phyloP scores from a whole-genome alignment of 2,797 vertebrate genomes.

The Microtus agrestis region DNA sequence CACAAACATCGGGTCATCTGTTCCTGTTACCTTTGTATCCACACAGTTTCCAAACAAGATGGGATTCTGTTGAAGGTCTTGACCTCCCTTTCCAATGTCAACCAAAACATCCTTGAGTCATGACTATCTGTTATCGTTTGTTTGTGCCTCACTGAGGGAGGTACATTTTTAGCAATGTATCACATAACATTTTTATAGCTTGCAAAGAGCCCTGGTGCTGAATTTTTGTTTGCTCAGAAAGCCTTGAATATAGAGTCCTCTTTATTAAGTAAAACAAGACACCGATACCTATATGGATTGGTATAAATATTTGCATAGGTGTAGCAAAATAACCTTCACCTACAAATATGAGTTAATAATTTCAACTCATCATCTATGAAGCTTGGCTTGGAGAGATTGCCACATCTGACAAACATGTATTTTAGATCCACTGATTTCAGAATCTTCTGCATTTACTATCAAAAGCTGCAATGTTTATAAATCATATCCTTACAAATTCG shows the following conservation, averaged over 20 bases:
- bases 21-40: background rate
- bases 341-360: background rate
- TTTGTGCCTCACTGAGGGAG: background rate
- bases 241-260: background rate
- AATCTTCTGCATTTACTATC: background rate
- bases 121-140: background rate
- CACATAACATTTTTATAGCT: background rate
- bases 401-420: background rate
- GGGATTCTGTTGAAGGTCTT: background rate
- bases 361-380: background rate
- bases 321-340: background rate
- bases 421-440: background rate
- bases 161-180: background rate
- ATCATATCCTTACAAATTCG: background rate
- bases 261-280: background rate
- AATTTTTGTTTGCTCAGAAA: conserved; percentile 30
- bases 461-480: background rate
- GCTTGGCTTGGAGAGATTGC: background rate
- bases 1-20: background rate
- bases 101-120: background rate
- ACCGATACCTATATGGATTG: background rate
- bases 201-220: background rate
- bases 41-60: background rate
- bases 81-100: background rate
- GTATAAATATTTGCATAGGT: background rate